Conservation (phyloP, 2,113 vertebrate genomes). For the Tragelaphus strepsiceros region DNA sequence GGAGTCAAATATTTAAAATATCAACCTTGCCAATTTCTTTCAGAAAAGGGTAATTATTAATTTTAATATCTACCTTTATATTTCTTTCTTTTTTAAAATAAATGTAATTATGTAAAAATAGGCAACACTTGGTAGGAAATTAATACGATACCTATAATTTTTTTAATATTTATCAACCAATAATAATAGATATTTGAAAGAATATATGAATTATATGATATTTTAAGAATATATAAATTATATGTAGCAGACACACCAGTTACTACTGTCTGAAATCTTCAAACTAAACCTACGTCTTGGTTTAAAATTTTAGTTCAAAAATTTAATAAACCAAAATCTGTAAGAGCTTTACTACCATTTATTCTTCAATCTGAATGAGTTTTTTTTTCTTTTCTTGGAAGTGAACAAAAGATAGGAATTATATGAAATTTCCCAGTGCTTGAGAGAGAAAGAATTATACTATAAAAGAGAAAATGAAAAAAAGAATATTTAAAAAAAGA, state of each 20-base stretch:
- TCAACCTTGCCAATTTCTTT: not conserved
- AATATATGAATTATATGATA: not conserved
- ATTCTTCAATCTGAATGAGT: not conserved
- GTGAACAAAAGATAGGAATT: not conserved
- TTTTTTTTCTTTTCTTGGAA: not conserved
- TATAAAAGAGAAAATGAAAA: not conserved
- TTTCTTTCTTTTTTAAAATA: not conserved
- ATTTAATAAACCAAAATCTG: not conserved
- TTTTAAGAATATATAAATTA: not conserved
- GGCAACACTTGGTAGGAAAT: not conserved
- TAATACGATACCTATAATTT: not conserved
- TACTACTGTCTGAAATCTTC: not conserved
- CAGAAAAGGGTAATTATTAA: not conserved
- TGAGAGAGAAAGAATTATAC: not conserved
- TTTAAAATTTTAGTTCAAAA: not conserved
- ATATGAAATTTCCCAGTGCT: not conserved
- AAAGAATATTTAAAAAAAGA: not conserved
- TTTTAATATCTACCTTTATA: not conserved
- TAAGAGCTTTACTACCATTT: not conserved
- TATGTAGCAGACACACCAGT: too few species aligned
- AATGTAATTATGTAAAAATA: not conserved
- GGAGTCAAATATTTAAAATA: not conserved
- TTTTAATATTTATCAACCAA: not conserved
- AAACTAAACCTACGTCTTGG: not conserved
- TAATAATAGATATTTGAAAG: not conserved